Evolutionary conservation across 2,888 invertebrate genomes (phyloP), one percentile per base, ranked within the genome.

Genomic region (Archips crataeganus): DNA sequence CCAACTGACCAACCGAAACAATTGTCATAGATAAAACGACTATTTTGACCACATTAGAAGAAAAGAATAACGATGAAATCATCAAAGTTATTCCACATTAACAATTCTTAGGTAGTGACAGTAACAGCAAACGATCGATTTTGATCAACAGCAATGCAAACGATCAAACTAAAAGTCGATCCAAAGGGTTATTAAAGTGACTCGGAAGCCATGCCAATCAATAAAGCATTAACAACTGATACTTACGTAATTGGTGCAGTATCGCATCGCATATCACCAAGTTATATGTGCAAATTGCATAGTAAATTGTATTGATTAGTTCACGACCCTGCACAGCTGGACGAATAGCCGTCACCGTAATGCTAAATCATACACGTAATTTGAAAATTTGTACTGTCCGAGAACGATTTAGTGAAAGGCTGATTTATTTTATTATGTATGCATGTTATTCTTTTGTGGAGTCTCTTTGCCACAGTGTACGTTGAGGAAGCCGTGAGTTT

Each of bases 291-390:
- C 90, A 86, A 85, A 86, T 84, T 81, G 87, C 86, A 83, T 87
- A 86, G 84, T 79, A 61, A 65, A 74, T 73, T 78, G 78, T 71
- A 71, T 79, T 80, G 80, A 80, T 79, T 90, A 90, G 90, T 76
- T 79, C 83, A 90, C 88, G 80, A 87, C 82, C 86, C 83, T 86
- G 92, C 92, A 92, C 91, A 86, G 89, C 87, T 87, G 87, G 86
- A 87, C 84, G 85, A 82, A 83, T 89, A 89, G 88, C 80, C 82
- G 84, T 84, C 85, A 87, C 85, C 77, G 85, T 85, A 85, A 82
- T 84, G 88, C 86, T 85, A 84, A 82, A 79, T 82, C 74, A 78
- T 78, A 83, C 87, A 87, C 87, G 77, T 83, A 80, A 84, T 80
- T 82, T 83, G 74, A 81, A 82, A 80, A 79, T 77, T 79, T 85